These are phyloP conservation scores for Sarcoramphus papa DNA, from an alignment of 2,797 vertebrate species.

Conservation along the genomic window DNA sequence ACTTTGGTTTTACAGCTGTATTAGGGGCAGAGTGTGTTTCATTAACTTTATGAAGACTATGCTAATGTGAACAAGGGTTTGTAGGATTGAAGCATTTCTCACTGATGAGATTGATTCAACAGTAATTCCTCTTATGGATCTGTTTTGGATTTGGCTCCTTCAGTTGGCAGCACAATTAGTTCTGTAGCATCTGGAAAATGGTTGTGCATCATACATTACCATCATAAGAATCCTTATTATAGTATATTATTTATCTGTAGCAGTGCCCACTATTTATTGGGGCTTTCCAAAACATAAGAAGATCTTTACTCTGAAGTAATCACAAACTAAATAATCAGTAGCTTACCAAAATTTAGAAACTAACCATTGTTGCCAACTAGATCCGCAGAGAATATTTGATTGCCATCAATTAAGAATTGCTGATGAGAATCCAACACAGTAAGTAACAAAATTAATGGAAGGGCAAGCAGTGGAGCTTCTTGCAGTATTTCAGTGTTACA, in stretches of 20 bases:
- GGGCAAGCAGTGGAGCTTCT: not conserved
- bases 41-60: not conserved
- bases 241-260: conserved; percentile 9
- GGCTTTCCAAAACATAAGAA: not conserved
- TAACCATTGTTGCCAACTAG: not conserved
- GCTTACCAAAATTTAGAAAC: conserved; percentile 25
- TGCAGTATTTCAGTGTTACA: not conserved
- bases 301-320: conserved; percentile 26
- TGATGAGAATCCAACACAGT: conserved; percentile 33
- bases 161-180: conserved; percentile 52
- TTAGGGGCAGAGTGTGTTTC: not conserved
- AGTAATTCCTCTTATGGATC: conserved; percentile 24
- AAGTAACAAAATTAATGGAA: conserved; percentile 42
- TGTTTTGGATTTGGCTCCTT: conserved; percentile 42
- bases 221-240: conserved; percentile 8
- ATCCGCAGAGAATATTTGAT: conserved; percentile 32
- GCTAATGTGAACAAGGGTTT: not conserved
- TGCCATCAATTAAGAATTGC: conserved; percentile 35
- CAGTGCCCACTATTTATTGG: not conserved
- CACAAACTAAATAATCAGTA: conserved; percentile 23
- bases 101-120: conserved; percentile 21
- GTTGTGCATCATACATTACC: not conserved
- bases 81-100: not conserved
- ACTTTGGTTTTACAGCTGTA: not conserved
- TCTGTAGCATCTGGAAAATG: conserved; percentile 47